phyloP scores from a whole-genome alignment of 2,797 vertebrate species.

The Allenopithecus nigroviridis region DNA sequence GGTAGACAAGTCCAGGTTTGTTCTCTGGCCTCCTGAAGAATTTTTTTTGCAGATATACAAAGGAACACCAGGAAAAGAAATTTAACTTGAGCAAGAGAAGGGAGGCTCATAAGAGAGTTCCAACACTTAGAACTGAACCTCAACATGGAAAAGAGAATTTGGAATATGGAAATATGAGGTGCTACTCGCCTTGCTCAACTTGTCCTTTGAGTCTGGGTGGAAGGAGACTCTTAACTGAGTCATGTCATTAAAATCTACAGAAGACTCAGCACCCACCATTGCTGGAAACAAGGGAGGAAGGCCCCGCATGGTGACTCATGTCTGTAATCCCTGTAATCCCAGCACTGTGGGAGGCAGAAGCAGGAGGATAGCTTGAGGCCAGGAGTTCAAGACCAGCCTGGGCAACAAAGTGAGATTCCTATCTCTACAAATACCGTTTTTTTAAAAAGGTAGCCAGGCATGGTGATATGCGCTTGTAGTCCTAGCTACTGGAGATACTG shows the following conservation, averaged over 20 bases:
- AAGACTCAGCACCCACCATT: background rate
- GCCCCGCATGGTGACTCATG: no score
- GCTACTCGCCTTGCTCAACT: background rate
- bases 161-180: background rate
- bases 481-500: no score
- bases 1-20: background rate
- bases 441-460: rapidly evolving
- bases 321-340: no score
- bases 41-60: background rate
- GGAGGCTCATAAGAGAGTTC: no score
- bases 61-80: background rate
- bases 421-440: no score
- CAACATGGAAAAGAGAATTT: background rate
- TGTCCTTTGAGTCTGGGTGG: background rate
- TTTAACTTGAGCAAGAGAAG: background rate
- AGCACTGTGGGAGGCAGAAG: no score
- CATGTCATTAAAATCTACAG: background rate
- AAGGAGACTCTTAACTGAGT: background rate
- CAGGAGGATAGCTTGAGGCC: no score
- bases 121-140: background rate
- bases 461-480: no score
- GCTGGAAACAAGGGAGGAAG: background rate
- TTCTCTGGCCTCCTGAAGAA: background rate
- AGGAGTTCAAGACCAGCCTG: no score
- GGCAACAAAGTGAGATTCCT: no score